Evolutionary conservation across 2,888 invertebrate genomes (phyloP).

Genomic region (Rhamnusium bicolor): DNA sequence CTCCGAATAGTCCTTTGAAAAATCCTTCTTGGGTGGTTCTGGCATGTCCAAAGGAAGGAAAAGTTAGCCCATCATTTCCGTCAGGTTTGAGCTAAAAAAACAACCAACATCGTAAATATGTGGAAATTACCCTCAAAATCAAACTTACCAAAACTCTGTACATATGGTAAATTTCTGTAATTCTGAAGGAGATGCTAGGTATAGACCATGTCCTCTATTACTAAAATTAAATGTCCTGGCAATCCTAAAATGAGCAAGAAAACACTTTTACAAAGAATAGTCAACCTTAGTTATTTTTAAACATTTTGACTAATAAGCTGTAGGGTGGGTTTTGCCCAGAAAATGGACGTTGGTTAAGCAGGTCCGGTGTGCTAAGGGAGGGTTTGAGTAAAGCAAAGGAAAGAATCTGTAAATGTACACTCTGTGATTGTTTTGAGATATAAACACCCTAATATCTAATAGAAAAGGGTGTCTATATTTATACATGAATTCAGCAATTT

Average conservation of each 20-base stretch:
- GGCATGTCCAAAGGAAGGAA: slow-evolving; percentile 97
- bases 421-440: not conserved
- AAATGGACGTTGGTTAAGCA: not conserved
- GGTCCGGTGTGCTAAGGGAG: not conserved
- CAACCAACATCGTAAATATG: no score
- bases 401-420: no score
- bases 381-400: not conserved
- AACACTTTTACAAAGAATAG: not conserved
- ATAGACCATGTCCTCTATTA: slow-evolving; percentile 96
- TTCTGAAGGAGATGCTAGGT: slow-evolving; percentile 96
- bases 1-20: slow-evolving; percentile 94
- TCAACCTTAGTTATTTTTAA: not conserved
- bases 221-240: slow-evolving; percentile 98
- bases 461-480: not conserved
- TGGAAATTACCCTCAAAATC: not conserved
- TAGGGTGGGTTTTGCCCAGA: not conserved
- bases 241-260: slow-evolving; percentile 80
- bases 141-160: slow-evolving; percentile 91
- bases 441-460: not conserved
- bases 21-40: slow-evolving; percentile 98
- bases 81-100: slow-evolving; percentile 87
- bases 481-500: not conserved
- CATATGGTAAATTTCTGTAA: slow-evolving; percentile 97
- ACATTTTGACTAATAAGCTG: not conserved
- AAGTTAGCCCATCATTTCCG: slow-evolving; percentile 96